These are phyloP conservation scores for Anhinga anhinga DNA, from an alignment of 2,113 vertebrate genomes.

Conservation along the genomic window DNA sequence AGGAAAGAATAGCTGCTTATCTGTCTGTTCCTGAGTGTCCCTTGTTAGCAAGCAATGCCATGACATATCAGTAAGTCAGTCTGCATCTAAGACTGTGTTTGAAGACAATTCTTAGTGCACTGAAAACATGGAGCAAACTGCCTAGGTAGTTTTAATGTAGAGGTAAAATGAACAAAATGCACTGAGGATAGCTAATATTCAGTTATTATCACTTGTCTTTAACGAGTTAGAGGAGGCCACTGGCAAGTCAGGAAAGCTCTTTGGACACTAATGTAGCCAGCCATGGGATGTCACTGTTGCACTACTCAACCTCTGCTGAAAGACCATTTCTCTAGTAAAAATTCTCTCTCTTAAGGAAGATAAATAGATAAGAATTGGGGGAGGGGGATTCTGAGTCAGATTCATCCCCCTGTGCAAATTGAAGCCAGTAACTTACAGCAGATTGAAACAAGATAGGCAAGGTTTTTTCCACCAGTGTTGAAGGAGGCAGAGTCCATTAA, in stretches of 20 bases:
- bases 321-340: background rate
- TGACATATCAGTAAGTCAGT: background rate
- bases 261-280: background rate
- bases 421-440: background rate
- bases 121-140: background rate
- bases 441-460: slow-evolving; percentile 7
- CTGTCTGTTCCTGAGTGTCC: background rate
- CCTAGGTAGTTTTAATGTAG: background rate
- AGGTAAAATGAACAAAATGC: background rate
- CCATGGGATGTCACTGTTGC: slow-evolving; percentile 79
- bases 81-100: background rate
- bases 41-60: background rate
- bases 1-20: background rate
- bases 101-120: background rate
- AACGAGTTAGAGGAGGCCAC: background rate
- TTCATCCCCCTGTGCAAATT: background rate
- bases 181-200: background rate
- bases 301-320: slow-evolving; percentile 31
- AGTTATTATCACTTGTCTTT: background rate
- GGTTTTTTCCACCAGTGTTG: background rate
- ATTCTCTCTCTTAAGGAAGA: slow-evolving; percentile 34
- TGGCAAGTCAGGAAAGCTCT: background rate
- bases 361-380: background rate
- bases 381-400: background rate
- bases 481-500: background rate